These are phyloP conservation scores for Botrylloides violaceus DNA, from an alignment of 23 tunicate species.

Conservation along the genomic window DNA sequence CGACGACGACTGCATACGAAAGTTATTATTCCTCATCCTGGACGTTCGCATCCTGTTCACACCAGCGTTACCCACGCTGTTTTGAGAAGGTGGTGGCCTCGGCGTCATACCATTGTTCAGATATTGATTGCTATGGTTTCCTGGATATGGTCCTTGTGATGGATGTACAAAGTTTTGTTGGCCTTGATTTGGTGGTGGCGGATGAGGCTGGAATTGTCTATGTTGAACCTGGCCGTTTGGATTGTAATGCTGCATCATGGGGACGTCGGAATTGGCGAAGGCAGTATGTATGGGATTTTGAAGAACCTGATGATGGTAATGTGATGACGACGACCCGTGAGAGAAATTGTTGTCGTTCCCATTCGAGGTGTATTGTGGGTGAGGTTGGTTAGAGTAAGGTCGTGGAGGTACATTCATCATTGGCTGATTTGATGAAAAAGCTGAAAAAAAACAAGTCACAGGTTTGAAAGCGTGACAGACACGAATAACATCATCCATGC, in stretches of 20 bases:
- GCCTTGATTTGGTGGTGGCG: slow-evolving; percentile 31
- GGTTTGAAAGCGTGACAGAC: too few relatives aligned
- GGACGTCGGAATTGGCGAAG: background rate
- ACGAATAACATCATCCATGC: too few relatives aligned
- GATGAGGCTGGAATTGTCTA: slow-evolving; percentile 1
- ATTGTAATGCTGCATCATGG: background rate
- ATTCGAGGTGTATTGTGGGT: background rate
- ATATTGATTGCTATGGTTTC: slow-evolving; percentile 1
- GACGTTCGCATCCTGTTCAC: slow-evolving; percentile 25
- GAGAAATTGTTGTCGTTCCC: background rate
- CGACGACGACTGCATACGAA: slow-evolving; percentile 43
- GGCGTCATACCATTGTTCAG: background rate
- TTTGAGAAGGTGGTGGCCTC: slow-evolving; percentile 14
- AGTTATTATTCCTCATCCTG: slow-evolving; percentile 31
- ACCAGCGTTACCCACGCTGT: background rate
- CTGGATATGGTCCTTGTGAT: background rate
- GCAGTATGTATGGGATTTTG: background rate
- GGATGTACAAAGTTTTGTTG: slow-evolving; percentile 15
- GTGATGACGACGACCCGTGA: background rate
- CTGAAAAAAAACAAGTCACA: background rate
- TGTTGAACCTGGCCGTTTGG: background rate
- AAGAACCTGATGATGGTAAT: background rate
- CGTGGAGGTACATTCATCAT: background rate
- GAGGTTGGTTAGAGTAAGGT: background rate
- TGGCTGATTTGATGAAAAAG: background rate